Evolutionary conservation across 2,888 invertebrate genomes (phyloP).

Genomic region (Diaperis boleti): DNA sequence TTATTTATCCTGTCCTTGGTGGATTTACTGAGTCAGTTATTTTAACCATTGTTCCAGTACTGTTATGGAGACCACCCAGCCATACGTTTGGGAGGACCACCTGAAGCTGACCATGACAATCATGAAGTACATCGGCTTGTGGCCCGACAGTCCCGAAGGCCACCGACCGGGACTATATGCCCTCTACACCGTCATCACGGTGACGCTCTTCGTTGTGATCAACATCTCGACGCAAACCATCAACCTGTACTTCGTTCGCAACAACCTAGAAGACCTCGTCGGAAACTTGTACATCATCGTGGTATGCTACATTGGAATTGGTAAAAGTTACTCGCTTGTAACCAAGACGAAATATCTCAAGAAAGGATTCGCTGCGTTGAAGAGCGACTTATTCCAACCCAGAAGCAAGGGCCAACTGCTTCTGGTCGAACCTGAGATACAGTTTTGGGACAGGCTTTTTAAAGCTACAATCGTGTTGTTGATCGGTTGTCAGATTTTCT

Average conservation of each 20-base stretch:
- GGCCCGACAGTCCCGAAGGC: background rate
- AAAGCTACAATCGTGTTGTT: background rate
- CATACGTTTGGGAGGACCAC: background rate
- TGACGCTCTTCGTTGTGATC: background rate
- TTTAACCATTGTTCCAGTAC: too few species aligned
- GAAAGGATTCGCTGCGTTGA: background rate
- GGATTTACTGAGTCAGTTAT: too few species aligned
- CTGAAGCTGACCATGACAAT: background rate
- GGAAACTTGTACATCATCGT: too few species aligned
- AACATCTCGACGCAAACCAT: background rate
- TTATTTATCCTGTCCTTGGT: too few species aligned
- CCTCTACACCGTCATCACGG: background rate
- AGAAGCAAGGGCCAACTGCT: background rate
- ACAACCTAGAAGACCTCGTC: too few species aligned
- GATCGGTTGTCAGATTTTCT: background rate
- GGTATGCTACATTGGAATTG: too few species aligned
- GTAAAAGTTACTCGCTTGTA: background rate
- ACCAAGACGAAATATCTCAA: background rate
- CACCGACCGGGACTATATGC: background rate
- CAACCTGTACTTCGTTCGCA: background rate
- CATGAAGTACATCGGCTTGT: conserved; percentile 2
- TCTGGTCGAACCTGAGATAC: background rate
- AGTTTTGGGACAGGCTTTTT: conserved; percentile 2
- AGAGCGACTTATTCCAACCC: conserved; percentile 5
- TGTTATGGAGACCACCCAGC: background rate